Base-by-base conservation (phyloP, 2,888 invertebrate genomes). In the Gnatocerus cornutus region DNA sequence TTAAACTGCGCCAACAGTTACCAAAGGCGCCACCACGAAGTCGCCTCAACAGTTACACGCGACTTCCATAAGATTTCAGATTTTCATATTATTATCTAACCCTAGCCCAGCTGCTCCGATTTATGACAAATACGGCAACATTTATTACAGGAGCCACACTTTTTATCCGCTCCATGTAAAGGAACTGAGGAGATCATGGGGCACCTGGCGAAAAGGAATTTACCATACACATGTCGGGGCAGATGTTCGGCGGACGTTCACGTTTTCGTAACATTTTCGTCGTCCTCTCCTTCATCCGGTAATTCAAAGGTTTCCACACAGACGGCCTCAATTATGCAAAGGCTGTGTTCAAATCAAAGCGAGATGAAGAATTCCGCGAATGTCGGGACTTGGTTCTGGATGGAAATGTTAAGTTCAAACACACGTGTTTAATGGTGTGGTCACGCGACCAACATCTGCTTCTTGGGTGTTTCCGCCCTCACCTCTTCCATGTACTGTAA, bases 151-250 rank as follows among this genome's bases (percentile, higher is more conserved):
- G 46, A n/a, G 41, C 14, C 55, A 55, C 39, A 12, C n/a, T 21
- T 55, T n/a, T 39, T 33, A 21, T 55, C 37, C 39, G 16, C 41
- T 16, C 16, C 10, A 9, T 27, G 7, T 27, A 27, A 21, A 56
- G 21, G 33, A 56, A 56, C 16, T n/a, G 61, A 65, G 56, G 62
- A 30, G 58, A 59, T 68, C 73, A 58, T 37, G 39, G 52, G 65
- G 74, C 79, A 79, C 78, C 79, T 79, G 79, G 79, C 73, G 56
- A 72, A 74, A 76, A 75, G 77, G 79, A 79, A 79, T 78, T 77
- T 73, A 30, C 29, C 43, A 50, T 41, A 69, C 77, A 79, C 76
- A 79, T 78, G 79, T 79, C 77, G 77, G 61, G 71, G 76, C 78
- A 79, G 78, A 74, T 79, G 79, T 77, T 74, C 61, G 69, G 61